phyloP scores from a whole-genome alignment of 2,888 invertebrate genomes.

The Monochamus alternatus region DNA sequence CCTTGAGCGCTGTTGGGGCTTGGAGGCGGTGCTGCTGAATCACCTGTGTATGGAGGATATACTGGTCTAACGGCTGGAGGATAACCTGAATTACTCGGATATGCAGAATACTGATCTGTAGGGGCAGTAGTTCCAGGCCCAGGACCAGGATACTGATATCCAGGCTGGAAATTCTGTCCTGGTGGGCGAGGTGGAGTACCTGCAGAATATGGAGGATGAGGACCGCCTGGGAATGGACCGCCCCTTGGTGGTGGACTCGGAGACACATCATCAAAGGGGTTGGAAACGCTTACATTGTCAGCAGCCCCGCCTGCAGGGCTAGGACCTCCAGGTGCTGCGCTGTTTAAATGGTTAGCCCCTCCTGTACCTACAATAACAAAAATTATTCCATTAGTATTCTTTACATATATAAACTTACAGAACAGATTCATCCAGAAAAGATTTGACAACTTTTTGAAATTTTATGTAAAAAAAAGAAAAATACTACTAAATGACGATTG shows the following conservation, averaged over 20 bases:
- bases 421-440: no score
- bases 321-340: slow-evolving; percentile 68
- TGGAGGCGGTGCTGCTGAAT: slow-evolving; percentile 65
- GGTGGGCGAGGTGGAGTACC: slow-evolving; percentile 68
- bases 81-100: slow-evolving; percentile 71
- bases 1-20: slow-evolving; percentile 64
- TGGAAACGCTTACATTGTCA: slow-evolving; percentile 89
- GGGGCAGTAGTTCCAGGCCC: slow-evolving; percentile 62
- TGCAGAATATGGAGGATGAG: slow-evolving; percentile 70
- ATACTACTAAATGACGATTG: no score
- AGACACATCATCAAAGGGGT: slow-evolving; percentile 88
- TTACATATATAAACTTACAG: no score
- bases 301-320: slow-evolving; percentile 71
- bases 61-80: slow-evolving; percentile 83
- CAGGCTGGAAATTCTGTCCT: slow-evolving; percentile 71
- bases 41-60: slow-evolving; percentile 83
- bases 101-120: slow-evolving; percentile 76
- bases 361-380: slow-evolving; percentile 64
- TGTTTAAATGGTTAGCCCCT: slow-evolving; percentile 69
- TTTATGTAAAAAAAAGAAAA: no score
- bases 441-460: no score
- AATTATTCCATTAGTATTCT: not conserved
- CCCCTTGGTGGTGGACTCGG: slow-evolving; percentile 70
- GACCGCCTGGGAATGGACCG: slow-evolving; percentile 68
- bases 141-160: slow-evolving; percentile 76